Conservation (phyloP, 1,140 invertebrate genomes). For the Brachionus manjavacas region DNA sequence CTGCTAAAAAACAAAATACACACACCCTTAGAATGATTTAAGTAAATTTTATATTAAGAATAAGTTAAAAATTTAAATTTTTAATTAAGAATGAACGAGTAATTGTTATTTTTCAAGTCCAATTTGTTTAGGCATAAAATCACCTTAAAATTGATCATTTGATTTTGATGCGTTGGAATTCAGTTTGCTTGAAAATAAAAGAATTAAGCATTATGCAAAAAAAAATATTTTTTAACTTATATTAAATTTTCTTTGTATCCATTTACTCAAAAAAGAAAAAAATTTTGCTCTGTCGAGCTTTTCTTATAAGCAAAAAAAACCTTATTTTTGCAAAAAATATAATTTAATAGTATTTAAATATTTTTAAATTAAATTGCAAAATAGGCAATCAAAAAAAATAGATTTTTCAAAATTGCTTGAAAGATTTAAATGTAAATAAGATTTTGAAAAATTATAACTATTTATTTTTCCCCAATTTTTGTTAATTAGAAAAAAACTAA, state of each 20-base stretch:
- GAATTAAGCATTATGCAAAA: neutral
- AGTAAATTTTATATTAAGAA: neutral
- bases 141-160: neutral
- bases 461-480: too few species aligned
- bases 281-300: neutral
- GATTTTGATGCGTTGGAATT: conserved; percentile 12
- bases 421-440: too few species aligned
- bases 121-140: neutral
- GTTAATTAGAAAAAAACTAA: too few species aligned
- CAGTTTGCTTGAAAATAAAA: neutral
- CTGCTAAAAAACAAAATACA: neutral
- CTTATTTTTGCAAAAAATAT: neutral
- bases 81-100: too few species aligned
- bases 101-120: neutral
- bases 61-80: too few species aligned
- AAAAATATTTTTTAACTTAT: neutral
- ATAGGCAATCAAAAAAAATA: too few species aligned
- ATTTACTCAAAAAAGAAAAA: neutral
- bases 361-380: neutral
- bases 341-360: too few species aligned
- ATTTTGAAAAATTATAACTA: too few species aligned
- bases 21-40: neutral
- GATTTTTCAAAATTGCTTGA: too few species aligned
- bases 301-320: neutral
- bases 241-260: neutral